phyloP scores from a whole-genome alignment of 1,140 invertebrate genomes.

The Drosophila nigrodunni region DNA sequence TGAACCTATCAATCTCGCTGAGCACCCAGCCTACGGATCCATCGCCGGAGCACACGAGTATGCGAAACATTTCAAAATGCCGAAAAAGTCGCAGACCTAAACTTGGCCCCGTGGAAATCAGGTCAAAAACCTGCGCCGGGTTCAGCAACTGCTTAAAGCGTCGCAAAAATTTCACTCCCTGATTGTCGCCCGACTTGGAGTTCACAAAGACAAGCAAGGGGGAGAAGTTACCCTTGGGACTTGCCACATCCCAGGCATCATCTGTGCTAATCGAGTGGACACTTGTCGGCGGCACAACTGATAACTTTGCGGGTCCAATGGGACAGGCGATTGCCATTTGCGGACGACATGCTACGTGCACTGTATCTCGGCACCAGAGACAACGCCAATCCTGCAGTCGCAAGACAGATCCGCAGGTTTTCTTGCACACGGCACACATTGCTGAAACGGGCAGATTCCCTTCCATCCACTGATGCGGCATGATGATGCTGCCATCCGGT shows the following conservation, averaged over 20 bases:
- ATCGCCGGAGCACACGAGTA: slow-evolving; percentile 96
- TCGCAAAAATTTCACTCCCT: slow-evolving; percentile 97
- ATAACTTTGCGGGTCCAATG: slow-evolving; percentile 94
- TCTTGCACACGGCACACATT: slow-evolving; percentile 97
- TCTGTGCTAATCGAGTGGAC: slow-evolving; percentile 95
- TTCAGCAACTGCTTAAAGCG: slow-evolving; percentile 98
- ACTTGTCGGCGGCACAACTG: slow-evolving; percentile 96
- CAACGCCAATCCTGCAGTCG: slow-evolving; percentile 97
- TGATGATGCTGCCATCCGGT: slow-evolving; percentile 94
- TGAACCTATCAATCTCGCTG: slow-evolving; percentile 95
- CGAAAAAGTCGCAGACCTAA: slow-evolving; percentile 94
- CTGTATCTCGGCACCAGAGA: slow-evolving; percentile 97
- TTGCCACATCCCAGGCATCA: slow-evolving; percentile 95
- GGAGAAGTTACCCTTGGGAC: slow-evolving; percentile 88
- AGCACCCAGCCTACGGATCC: slow-evolving; percentile 97
- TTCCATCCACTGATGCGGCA: slow-evolving; percentile 99
- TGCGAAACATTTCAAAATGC: slow-evolving; percentile 95
- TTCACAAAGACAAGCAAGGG: slow-evolving; percentile 98
- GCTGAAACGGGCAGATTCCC: slow-evolving; percentile 97
- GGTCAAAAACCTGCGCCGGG: slow-evolving; percentile 98
- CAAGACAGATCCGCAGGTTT: slow-evolving; percentile 97
- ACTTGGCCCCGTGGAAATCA: slow-evolving; percentile 94
- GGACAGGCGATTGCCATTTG: slow-evolving; percentile 90
- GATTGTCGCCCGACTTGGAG: slow-evolving; percentile 98
- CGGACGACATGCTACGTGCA: slow-evolving; percentile 95